Conservation (phyloP, 2,888 invertebrate species). For the Piscicola geometra region DNA sequence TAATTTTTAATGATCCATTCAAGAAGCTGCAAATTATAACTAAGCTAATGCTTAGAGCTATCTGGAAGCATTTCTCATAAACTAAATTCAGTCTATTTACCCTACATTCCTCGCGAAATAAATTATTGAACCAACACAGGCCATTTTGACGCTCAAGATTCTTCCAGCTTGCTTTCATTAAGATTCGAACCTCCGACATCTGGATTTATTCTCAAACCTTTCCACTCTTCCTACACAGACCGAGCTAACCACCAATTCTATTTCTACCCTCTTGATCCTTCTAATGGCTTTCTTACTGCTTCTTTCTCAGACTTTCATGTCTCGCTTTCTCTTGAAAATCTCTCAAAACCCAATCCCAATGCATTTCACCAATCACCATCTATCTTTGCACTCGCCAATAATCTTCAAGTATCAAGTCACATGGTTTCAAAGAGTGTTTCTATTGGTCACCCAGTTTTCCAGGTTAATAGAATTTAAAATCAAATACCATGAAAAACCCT, state of each 20-base stretch:
- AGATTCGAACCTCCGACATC: background rate
- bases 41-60: too few relatives aligned
- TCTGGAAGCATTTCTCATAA: too few relatives aligned
- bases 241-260: background rate
- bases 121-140: too few relatives aligned
- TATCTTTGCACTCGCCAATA: background rate
- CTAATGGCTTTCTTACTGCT: background rate
- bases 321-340: background rate
- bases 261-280: background rate
- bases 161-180: background rate
- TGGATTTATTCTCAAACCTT: background rate
- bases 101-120: too few relatives aligned
- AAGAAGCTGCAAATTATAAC: too few relatives aligned
- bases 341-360: background rate
- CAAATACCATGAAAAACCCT: too few relatives aligned
- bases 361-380: background rate
- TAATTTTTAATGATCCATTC: too few relatives aligned
- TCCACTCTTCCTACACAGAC: background rate
- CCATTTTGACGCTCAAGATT: background rate
- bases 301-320: background rate
- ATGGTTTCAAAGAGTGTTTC: slow-evolving; percentile 2
- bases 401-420: background rate
- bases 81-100: too few relatives aligned
- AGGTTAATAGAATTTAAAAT: background rate
- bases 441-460: slow-evolving; percentile 4